These are phyloP conservation scores for crab-eating macaque (Macaca fascicularis) DNA, from an alignment of 2,113 vertebrate genomes.

Conservation along the genomic window DNA sequence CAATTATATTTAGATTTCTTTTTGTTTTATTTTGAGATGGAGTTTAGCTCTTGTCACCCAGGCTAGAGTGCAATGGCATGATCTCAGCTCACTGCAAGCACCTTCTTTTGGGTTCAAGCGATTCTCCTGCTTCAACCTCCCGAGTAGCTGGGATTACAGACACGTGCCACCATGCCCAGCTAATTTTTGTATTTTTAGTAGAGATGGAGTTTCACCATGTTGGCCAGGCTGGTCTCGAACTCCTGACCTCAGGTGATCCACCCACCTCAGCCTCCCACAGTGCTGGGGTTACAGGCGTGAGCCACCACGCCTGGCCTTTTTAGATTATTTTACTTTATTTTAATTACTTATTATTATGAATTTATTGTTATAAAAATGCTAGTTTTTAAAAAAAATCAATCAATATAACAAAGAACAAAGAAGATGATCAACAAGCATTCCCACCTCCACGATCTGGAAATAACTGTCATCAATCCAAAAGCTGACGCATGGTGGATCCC, in stretches of 20 bases:
- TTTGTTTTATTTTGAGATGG: too few species aligned
- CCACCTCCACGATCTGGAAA: neutral
- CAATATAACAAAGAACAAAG: neutral
- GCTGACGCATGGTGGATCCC: accelerated
- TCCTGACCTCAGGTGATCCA: too few species aligned
- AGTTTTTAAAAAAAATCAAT: neutral
- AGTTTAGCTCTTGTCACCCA: too few species aligned
- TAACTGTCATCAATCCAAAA: neutral
- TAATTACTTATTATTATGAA: neutral
- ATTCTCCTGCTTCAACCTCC: too few species aligned
- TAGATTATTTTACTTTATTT: neutral
- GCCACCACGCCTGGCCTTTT: accelerated
- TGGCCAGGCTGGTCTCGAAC: too few species aligned
- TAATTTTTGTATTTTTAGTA: too few species aligned
- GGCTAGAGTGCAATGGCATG: too few species aligned
- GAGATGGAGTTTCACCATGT: accelerated
- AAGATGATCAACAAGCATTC: neutral
- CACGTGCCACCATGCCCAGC: accelerated
- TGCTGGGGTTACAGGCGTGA: too few species aligned
- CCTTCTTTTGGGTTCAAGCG: too few species aligned
- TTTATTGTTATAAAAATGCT: neutral
- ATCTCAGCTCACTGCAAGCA: too few species aligned
- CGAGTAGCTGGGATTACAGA: accelerated
- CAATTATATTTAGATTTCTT: neutral
- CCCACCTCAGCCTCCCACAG: too few species aligned